phyloP scores from a whole-genome alignment of 2,797 vertebrate species.

The Sebastes kiyomatsui region DNA sequence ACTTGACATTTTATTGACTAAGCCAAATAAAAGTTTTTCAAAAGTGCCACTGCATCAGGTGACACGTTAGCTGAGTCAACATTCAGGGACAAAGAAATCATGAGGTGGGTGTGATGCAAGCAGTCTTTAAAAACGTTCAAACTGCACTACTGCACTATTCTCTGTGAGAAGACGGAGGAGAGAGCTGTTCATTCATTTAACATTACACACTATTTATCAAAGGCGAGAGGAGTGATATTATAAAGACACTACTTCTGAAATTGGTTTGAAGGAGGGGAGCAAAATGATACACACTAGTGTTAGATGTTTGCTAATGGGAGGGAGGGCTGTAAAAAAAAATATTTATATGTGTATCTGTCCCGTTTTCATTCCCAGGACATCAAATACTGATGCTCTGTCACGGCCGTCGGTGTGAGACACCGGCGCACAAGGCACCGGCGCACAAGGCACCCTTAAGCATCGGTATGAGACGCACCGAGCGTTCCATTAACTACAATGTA shows the following conservation, averaged over 20 bases:
- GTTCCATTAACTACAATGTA: too few species aligned
- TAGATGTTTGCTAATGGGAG: not conserved
- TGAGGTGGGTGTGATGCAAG: not conserved
- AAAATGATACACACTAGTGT: not conserved
- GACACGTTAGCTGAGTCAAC: slow-evolving; percentile 1
- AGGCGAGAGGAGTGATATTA: not conserved
- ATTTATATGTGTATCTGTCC: not conserved
- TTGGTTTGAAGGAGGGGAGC: not conserved
- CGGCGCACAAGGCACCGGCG: too few species aligned
- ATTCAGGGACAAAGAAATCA: slow-evolving; percentile 12
- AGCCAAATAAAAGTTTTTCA: not conserved
- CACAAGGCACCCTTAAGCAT: too few species aligned
- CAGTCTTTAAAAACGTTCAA: not conserved
- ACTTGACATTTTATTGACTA: not conserved
- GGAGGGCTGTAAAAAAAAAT: not conserved
- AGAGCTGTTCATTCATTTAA: not conserved
- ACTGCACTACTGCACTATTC: not conserved
- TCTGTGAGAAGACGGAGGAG: not conserved
- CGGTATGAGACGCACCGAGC: too few species aligned
- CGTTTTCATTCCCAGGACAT: too few species aligned
- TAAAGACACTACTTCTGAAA: not conserved
- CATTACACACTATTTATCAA: not conserved
- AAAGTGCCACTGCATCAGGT: not conserved
- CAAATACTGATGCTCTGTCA: too few species aligned
- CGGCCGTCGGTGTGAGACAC: too few species aligned